Evolutionary conservation across 1,140 invertebrate species (phyloP).

Genomic region (Pemphigus obesinymphae): DNA sequence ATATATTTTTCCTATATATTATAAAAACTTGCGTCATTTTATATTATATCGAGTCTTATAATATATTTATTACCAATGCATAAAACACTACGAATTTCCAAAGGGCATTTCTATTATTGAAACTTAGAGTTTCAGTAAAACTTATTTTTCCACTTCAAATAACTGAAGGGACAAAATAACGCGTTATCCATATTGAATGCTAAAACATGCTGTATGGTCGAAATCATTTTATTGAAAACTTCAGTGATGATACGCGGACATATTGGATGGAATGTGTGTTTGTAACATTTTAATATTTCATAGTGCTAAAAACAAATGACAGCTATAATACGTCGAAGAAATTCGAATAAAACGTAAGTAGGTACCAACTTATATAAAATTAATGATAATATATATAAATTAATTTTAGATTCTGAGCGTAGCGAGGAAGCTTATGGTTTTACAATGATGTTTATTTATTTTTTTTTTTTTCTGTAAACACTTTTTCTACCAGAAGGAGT

Average conservation of each 20-base stretch:
- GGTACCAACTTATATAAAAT: background rate
- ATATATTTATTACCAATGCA: slow-evolving; percentile 2
- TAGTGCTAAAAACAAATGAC: background rate
- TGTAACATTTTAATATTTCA: background rate
- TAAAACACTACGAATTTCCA: slow-evolving; percentile 3
- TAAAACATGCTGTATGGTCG: background rate
- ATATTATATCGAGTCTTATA: background rate
- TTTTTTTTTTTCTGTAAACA: too few species aligned
- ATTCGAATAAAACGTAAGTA: background rate
- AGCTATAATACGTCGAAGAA: background rate
- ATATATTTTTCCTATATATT: background rate
- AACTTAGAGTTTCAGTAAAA: background rate
- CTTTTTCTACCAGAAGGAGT: too few species aligned
- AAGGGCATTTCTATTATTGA: background rate
- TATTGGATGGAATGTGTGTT: background rate
- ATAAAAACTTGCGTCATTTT: background rate
- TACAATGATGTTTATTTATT: too few species aligned
- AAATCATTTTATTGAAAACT: background rate
- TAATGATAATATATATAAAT: background rate
- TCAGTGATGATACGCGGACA: background rate
- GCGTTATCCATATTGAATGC: background rate
- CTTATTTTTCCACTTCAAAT: slow-evolving; percentile 20
- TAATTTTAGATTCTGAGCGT: too few species aligned
- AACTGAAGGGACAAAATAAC: background rate
- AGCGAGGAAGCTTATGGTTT: too few species aligned